Evolutionary conservation across 1,140 invertebrate species (phyloP).

Genomic region (Epicauta chinensis): DNA sequence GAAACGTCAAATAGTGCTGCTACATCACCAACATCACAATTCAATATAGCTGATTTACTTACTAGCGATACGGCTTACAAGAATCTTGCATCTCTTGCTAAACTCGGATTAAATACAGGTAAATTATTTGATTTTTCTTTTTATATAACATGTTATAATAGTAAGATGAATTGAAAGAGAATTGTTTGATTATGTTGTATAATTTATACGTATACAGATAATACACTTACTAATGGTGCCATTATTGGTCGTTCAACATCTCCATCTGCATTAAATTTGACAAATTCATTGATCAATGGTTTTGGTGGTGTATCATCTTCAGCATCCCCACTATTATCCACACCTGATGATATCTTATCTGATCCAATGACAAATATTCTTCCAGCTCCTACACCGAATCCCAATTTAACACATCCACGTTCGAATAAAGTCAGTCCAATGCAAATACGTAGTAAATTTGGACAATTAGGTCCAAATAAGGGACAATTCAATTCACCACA

Average conservation of each 20-base stretch:
- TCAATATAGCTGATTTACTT: conserved; percentile 67
- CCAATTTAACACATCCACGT: conserved; percentile 46
- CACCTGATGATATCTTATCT: conserved; percentile 40
- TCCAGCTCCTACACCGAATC: conserved; percentile 37
- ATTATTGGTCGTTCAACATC: conserved; percentile 46
- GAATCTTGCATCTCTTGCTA: conserved; percentile 82
- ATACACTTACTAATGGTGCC: conserved; percentile 28
- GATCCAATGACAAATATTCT: conserved; percentile 39
- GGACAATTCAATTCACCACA: conserved; percentile 95
- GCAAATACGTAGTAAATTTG: conserved; percentile 89
- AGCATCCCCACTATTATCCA: conserved; percentile 55
- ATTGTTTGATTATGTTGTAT: not conserved
- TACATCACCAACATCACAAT: conserved; percentile 58
- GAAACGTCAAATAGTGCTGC: conserved; percentile 58
- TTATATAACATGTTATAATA: not conserved
- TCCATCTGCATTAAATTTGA: conserved; percentile 37
- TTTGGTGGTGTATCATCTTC: conserved; percentile 53
- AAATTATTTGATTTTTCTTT: conserved; percentile 7
- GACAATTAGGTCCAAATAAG: conserved; percentile 82
- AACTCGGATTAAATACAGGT: conserved; percentile 56
- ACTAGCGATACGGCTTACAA: conserved; percentile 75
- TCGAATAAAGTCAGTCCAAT: conserved; percentile 70
- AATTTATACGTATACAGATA: conserved; percentile 1
- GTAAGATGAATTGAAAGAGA: too few relatives aligned
- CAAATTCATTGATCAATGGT: conserved; percentile 48